Evolutionary conservation across 1,140 invertebrate genomes (phyloP).

Genomic region (Planococcus citri): DNA sequence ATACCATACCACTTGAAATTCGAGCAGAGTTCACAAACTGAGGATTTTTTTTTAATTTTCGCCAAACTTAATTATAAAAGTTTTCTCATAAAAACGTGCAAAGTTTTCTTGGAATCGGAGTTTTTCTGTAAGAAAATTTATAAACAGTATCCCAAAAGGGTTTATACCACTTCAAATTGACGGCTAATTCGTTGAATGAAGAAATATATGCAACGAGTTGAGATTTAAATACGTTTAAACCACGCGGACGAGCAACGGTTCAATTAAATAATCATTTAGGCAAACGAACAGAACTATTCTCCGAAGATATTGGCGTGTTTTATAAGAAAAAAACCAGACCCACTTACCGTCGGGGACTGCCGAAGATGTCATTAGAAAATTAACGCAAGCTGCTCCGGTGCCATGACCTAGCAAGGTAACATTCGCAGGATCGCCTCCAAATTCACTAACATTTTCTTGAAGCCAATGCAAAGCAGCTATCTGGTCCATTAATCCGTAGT

Average conservation of each 20-base stretch:
- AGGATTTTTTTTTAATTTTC: slow-evolving; percentile 4
- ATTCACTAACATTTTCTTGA: slow-evolving; percentile 64
- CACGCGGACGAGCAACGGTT: neutral
- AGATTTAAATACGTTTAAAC: neutral
- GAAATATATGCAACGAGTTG: neutral
- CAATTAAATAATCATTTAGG: neutral
- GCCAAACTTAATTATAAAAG: slow-evolving; percentile 3
- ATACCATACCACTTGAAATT: neutral
- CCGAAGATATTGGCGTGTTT: no score
- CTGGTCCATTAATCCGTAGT: slow-evolving; percentile 81
- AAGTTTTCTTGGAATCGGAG: neutral
- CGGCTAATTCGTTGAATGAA: neutral
- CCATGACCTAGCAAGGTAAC: slow-evolving; percentile 92
- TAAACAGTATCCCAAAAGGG: neutral
- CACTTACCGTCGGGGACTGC: slow-evolving; percentile 29
- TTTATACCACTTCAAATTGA: neutral
- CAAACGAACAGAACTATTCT: neutral
- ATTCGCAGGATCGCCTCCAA: slow-evolving; percentile 69
- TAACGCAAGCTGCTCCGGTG: slow-evolving; percentile 82
- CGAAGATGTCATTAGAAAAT: slow-evolving; percentile 74
- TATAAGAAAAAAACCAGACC: no score
- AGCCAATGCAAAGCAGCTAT: slow-evolving; percentile 77
- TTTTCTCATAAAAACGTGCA: neutral
- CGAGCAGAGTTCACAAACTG: neutral
- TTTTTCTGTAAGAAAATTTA: neutral